Evolutionary conservation across 2,888 invertebrate genomes (phyloP).

Genomic region (Gortyna flavago): DNA sequence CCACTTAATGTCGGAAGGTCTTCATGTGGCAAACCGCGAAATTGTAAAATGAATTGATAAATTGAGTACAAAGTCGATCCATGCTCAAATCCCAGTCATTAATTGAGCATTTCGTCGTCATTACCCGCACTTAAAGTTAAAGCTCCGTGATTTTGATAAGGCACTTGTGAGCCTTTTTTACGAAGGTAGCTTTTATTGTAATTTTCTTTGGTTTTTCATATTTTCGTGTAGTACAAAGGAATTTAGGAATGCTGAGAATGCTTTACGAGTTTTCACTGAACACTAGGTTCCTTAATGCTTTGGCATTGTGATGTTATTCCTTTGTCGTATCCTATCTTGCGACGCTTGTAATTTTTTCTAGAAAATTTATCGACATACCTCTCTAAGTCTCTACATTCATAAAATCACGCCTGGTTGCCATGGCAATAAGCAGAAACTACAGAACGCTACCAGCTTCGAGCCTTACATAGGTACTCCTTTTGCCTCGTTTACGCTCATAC

Average conservation of each 20-base stretch:
- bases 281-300: conserved; percentile 10
- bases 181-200: conserved; percentile 35
- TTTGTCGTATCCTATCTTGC: not conserved
- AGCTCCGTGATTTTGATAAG: conserved; percentile 56
- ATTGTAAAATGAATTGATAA: conserved; percentile 38
- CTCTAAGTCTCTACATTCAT: not conserved
- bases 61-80: conserved; percentile 36
- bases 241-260: conserved; percentile 42
- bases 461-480: too few species aligned
- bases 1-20: not conserved
- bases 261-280: conserved; percentile 26
- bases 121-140: conserved; percentile 60
- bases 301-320: not conserved
- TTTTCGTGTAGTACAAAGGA: conserved; percentile 24
- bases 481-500: too few species aligned
- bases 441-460: too few species aligned
- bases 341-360: not conserved
- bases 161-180: conserved; percentile 47
- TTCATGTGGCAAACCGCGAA: not conserved
- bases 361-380: not conserved
- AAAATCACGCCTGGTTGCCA: not conserved
- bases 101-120: conserved; percentile 51
- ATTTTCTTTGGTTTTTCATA: conserved; percentile 37
- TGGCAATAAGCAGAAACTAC: not conserved
- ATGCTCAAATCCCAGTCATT: conserved; percentile 38